These are phyloP conservation scores for Mus spretus DNA, from an alignment of 2,797 vertebrate genomes.

Conservation along the genomic window DNA sequence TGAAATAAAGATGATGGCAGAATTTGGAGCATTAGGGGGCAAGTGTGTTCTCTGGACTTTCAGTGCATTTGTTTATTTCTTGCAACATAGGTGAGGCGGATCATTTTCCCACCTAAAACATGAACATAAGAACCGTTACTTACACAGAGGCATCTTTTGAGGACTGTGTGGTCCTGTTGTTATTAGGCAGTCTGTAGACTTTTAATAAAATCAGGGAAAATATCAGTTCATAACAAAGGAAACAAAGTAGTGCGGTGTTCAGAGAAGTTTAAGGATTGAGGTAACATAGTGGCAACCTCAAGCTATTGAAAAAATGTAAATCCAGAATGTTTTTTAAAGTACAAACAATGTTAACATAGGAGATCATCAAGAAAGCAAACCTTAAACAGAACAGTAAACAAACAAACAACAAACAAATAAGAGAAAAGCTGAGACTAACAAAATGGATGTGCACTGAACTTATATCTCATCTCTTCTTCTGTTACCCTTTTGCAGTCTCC, in stretches of 20 bases:
- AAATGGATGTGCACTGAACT: neutral
- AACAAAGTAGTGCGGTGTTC: neutral
- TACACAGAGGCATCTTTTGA: neutral
- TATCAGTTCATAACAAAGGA: neutral
- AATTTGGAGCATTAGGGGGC: neutral
- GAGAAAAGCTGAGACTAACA: neutral
- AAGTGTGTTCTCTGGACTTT: neutral
- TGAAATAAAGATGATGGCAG: neutral
- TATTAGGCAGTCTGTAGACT: neutral
- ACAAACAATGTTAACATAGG: neutral
- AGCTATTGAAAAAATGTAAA: neutral
- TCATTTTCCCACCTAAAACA: neutral
- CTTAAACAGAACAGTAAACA: neutral
- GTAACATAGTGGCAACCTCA: neutral
- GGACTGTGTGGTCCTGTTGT: neutral
- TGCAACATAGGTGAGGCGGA: neutral
- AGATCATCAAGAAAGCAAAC: neutral
- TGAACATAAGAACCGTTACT: neutral
- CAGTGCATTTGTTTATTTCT: neutral
- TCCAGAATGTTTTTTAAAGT: neutral
- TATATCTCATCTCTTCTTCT: accelerated
- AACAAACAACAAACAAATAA: neutral
- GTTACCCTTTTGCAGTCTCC: accelerated
- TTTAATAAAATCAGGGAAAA: neutral
- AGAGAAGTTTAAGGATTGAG: neutral